Conservation (phyloP, 2,888 invertebrate genomes). For the Conomelus anceps region DNA sequence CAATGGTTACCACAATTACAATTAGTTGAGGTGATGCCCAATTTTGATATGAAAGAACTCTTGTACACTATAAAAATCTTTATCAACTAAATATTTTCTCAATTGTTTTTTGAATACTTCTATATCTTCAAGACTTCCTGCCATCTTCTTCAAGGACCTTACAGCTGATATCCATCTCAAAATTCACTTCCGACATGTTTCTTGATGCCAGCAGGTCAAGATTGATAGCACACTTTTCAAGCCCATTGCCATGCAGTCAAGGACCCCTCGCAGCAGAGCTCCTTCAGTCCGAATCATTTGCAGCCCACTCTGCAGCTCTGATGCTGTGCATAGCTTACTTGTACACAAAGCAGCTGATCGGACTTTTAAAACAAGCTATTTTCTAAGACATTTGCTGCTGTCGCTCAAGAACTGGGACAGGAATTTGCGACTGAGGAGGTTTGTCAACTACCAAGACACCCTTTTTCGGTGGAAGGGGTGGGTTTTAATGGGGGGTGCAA, state of each 20-base stretch:
- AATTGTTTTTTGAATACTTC: no score
- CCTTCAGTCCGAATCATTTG: not conserved
- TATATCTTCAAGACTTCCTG: no score
- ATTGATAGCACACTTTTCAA: not conserved
- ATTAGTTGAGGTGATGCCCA: no score
- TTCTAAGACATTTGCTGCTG: not conserved
- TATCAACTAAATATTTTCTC: no score
- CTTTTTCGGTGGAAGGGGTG: not conserved
- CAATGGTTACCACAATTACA: no score
- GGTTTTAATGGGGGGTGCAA: not conserved
- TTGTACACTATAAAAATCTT: no score
- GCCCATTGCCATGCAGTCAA: not conserved
- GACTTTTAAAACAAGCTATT: not conserved
- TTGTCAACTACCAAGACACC: not conserved
- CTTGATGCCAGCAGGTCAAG: not conserved
- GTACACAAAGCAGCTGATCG: not conserved
- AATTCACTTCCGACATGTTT: not conserved
- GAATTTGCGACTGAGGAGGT: not conserved
- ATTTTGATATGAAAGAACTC: no score
- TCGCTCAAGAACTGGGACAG: not conserved
- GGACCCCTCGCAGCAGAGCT: not conserved
- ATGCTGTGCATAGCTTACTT: no score
- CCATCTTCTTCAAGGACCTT: not conserved
- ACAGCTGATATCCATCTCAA: not conserved
- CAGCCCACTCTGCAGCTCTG: not conserved